Evolutionary conservation across 2,888 invertebrate genomes (phyloP), one percentile per base, ranked within the genome.

Genomic region (Camptogramma bilineatum): DNA sequence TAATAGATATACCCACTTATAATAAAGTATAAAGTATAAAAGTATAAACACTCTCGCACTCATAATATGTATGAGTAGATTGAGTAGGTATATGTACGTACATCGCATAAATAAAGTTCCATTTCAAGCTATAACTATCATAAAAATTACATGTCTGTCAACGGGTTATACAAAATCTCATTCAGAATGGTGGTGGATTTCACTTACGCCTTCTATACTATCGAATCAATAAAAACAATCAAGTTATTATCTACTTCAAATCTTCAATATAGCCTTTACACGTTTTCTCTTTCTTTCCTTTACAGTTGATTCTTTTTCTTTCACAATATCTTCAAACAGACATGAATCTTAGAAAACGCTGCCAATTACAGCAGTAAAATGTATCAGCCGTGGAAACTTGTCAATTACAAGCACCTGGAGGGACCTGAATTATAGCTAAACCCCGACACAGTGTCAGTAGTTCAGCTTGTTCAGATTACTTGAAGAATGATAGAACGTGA

Each of bases 391-490:
- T 68, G 72, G 64, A 71, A 78, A 70, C 69, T 73, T 75, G 73
- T 72, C 74, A 74, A 73, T 77, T 68, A 24, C 54, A 52, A 46
- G 52, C 79, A 77, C 73, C 79, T 77, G 75, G 46, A 56, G 51
- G 13, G 48, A 2, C 53, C 64, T 70, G 56, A 75, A 65, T 68
- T 71, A 73, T 73, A 68, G 66, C 64, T 31, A 13, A 17, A 39
- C 46, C 53, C 16, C 4, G 13, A 48, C 34, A 61, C 34, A 61
- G 65, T 53, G 21, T 0, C 17, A 19, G 9, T 0, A 59, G 4
- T 3, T 18, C 28, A 52, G 52, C 52, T 52, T 8, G n/a, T 8
- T 31, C 19, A 52, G 9, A n/a, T 9, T 42, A 42, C 13, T 34
- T 34, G 1, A 34, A 34, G 2, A 34, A 28, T n/a, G n/a, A 28